Base-by-base conservation (phyloP, 1,140 invertebrate species). In the Oppia nitens region DNA sequence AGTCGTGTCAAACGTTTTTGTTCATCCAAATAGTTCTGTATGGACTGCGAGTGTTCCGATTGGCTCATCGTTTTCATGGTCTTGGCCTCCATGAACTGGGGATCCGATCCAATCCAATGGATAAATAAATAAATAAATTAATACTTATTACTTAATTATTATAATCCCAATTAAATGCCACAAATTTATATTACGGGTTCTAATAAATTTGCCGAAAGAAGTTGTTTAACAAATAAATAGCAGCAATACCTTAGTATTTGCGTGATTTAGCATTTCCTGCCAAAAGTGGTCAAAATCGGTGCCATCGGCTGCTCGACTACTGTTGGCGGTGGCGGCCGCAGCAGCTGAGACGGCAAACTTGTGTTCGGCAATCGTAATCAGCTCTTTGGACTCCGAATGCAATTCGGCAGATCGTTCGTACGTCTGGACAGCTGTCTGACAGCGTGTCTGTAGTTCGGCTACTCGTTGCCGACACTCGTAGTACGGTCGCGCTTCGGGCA, bases 211-310 rank as follows among this genome's bases (percentile, higher is more conserved):
- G n/a, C n/a, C n/a, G n/a, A n/a, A n/a, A n/a, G n/a, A n/a, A n/a
- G n/a, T n/a, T n/a, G n/a, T n/a, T n/a, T n/a, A n/a, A n/a, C n/a
- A n/a, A n/a, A n/a, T n/a, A n/a, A n/a, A n/a, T n/a, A n/a, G n/a
- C n/a, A n/a, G n/a, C n/a, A 59, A 62, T 66, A 91, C 88, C 72
- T 90, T 83, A 59, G 86, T 81, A 9, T 88, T 94, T 57, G 90
- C 89, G 75, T 94, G 87, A 73, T 96, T 96, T 21, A 97, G 77
- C 87, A 94, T 94, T 77, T 96, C 92, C 74, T 96, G 92, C 91
- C 91, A 96, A 29, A 90, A 89, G 68, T 86, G 84, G 71, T 94
- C 89, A 71, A 91, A 87, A 69, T 85, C 79, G 26, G 24, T 12
- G 49, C 1, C 45, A 28, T 51, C n/a, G 23, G 14, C 14, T 47